Conservation (phyloP, 2,797 vertebrate species). For the Taeniopygia guttata region DNA sequence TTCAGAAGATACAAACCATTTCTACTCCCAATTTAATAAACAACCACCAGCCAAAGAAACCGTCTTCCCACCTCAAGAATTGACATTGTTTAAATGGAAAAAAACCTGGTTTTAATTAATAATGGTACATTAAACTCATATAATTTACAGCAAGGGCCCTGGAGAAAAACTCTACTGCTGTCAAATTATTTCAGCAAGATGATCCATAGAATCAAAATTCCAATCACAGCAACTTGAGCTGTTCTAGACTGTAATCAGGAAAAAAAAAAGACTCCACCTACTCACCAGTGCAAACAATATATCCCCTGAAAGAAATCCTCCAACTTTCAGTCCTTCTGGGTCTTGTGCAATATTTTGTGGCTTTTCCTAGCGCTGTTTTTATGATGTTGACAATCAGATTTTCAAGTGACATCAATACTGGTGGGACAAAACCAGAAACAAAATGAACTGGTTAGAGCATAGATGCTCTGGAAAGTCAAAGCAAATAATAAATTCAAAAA, state of each 20-base stretch:
- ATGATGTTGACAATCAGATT: neutral
- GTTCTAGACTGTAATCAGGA: neutral
- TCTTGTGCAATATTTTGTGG: neutral
- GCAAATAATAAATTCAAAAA: neutral
- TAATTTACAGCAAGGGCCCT: neutral
- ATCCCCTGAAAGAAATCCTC: neutral
- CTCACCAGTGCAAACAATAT: neutral
- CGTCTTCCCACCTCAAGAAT: constrained; percentile 5
- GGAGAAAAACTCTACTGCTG: neutral
- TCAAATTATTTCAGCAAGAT: neutral
- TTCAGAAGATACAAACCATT: neutral
- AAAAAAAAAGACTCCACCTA: neutral
- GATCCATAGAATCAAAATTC: neutral
- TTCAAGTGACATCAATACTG: neutral
- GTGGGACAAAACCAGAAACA: neutral
- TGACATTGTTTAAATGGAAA: neutral
- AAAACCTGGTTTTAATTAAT: neutral
- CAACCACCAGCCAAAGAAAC: neutral
- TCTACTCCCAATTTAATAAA: neutral
- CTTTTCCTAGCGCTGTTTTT: constrained; percentile 22
- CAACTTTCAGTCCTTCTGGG: neutral
- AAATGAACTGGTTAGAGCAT: neutral
- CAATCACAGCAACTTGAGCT: neutral
- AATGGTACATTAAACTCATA: neutral
- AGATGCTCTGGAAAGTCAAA: constrained; percentile 9